phyloP scores from a whole-genome alignment of 1,140 invertebrate species.

The Aphelenchoides fujianensis region DNA sequence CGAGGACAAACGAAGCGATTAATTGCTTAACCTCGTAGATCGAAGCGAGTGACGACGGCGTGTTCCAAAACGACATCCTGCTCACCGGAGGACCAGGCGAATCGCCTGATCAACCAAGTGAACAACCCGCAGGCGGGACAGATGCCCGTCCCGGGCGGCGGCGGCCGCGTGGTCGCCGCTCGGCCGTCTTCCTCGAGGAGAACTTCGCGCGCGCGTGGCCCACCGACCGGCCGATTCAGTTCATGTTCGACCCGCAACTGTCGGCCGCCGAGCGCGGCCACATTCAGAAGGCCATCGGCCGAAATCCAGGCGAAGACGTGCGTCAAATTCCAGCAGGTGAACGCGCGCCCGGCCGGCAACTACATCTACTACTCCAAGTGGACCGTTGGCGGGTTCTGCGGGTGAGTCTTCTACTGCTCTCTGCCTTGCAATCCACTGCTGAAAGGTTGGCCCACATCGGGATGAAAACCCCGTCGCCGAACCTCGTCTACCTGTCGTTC shows the following conservation, averaged over 20 bases:
- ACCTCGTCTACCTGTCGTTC: constrained; percentile 55
- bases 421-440: too few relatives aligned
- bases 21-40: constrained; percentile 22
- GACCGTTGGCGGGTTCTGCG: constrained; percentile 36
- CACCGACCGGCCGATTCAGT: constrained; percentile 39
- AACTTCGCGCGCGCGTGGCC: constrained; percentile 34
- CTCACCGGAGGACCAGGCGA: constrained; percentile 47
- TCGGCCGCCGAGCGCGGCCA: constrained; percentile 21
- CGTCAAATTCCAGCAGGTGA: constrained; percentile 43
- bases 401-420: too few relatives aligned
- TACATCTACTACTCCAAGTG: constrained; percentile 55
- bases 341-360: constrained; percentile 32
- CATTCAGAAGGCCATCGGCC: constrained; percentile 33
- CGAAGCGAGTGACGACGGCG: constrained; percentile 45
- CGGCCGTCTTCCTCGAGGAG: constrained; percentile 40
- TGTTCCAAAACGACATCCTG: constrained; percentile 50
- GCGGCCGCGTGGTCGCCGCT: too few relatives aligned
- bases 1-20: too few relatives aligned
- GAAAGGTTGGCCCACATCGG: constrained; percentile 57
- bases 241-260: constrained; percentile 38
- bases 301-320: constrained; percentile 58
- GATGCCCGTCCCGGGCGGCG: constrained; percentile 11
- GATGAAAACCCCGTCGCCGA: constrained; percentile 30
- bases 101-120: constrained; percentile 36
- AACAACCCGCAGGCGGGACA: constrained; percentile 32